Conservation (phyloP, 2,888 invertebrate species). For the Leptinotarsa rubiginosa region DNA sequence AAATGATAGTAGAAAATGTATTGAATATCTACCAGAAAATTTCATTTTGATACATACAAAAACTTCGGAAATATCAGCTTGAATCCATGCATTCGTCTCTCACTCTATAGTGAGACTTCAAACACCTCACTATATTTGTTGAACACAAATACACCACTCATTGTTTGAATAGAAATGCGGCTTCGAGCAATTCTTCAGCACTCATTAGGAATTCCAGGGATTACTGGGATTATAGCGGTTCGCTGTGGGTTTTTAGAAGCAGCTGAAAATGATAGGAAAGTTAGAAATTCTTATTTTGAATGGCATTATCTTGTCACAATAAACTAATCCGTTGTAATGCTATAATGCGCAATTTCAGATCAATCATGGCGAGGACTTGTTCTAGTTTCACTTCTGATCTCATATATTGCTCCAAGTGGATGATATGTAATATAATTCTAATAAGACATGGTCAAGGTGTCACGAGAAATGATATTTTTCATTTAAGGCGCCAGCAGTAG, state of each 20-base stretch:
- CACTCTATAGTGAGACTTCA: background rate
- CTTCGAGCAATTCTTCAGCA: background rate
- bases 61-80: no score
- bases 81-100: background rate
- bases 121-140: background rate
- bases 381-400: slow-evolving; percentile 10
- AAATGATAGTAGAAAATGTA: no score
- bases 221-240: background rate
- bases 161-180: background rate
- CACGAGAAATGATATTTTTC: background rate
- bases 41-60: no score
- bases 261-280: background rate
- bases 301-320: slow-evolving; percentile 4
- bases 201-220: background rate
- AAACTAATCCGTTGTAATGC: slow-evolving; percentile 11
- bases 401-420: background rate
- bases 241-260: background rate
- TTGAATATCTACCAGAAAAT: no score
- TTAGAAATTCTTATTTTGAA: background rate
- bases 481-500: background rate
- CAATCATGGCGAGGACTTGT: slow-evolving; percentile 12
- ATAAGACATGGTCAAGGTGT: background rate
- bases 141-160: background rate
- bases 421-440: background rate
- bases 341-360: slow-evolving; percentile 2